Evolutionary conservation across 2,113 vertebrate species (phyloP), one percentile per base, ranked within the genome.

Genomic region (Acrocephalus arundinaceus): DNA sequence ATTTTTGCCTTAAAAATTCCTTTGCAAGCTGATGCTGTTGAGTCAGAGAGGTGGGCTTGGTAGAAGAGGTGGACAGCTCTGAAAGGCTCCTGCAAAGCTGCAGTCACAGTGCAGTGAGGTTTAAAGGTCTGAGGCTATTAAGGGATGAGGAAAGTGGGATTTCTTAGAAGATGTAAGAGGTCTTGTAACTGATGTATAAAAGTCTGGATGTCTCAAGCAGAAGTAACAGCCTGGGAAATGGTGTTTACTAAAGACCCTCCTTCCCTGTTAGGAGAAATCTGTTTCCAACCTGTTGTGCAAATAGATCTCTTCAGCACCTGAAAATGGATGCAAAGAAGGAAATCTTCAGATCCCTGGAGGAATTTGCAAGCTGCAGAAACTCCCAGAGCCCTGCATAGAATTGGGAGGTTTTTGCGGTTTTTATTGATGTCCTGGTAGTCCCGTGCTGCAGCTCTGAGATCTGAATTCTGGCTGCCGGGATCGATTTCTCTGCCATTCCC

Each of bases 391-490:
- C 15, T 2, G 0, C 41, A 72, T 9, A 52, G 20, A 43, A 19
- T 5, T 35, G 31, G 31, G 74, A 39, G 20, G 2, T 58, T 58
- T 57, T 41, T 72, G 46, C 0, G 0, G 5, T 52, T 28, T 4
- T 51, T 65, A n/a, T 5, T 66, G 79, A 28, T 0, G 0, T 55
- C 25, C 19, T 23, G 13, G 20, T 62, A 19, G n/a, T 90, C 17
- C 33, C 0, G 0, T 1, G 7, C 19, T 2, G 2, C 11, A 57
- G 43, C 65, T 85, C 73, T 75, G 65, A 45, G 68, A 66, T 21
- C 55, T 48, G 9, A 22, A 0, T 71, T 82, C 49, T 48, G 37
- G 33, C 41, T 87, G 37, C 37, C 3, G 0, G 1, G 20, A 22
- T 85, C 0, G 0, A 30, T 75, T 71, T 75, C 61, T 59, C 37